Percentiles rank a stretch among this genome's conserved stretches.
phyloP scores from a whole-genome alignment of 2,113 vertebrate species.

The Nannospalax galili region DNA sequence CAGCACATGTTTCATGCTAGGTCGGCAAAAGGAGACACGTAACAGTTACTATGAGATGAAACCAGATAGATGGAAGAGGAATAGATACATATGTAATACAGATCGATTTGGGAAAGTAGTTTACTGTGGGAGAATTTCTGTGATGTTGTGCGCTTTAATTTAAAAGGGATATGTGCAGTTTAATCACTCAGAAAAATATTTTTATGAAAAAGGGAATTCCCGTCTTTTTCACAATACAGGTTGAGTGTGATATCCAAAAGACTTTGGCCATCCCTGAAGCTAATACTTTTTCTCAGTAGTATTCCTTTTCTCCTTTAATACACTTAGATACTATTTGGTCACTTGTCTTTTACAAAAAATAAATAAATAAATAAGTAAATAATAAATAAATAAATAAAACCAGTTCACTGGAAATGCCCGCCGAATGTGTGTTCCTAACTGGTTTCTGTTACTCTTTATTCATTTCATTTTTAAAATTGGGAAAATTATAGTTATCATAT shows the following conservation, averaged over 20 bases:
- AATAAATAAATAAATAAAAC: not conserved
- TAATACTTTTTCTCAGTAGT: not conserved
- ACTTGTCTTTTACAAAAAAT: slow-evolving; percentile 30
- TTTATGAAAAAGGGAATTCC: not conserved
- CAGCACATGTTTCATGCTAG: not conserved
- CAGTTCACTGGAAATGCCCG: not conserved
- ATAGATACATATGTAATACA: not conserved
- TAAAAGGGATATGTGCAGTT: too few species aligned
- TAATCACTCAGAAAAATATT: not conserved
- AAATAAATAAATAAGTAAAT: not conserved
- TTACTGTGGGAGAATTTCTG: not conserved
- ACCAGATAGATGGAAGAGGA: not conserved
- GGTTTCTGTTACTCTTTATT: not conserved
- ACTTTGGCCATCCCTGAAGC: not conserved
- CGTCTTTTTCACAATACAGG: not conserved
- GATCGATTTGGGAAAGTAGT: not conserved
- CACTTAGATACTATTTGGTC: not conserved
- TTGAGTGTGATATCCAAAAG: not conserved
- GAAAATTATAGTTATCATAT: too few species aligned
- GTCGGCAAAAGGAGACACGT: not conserved
- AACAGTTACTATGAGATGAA: not conserved
- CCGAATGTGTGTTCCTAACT: not conserved
- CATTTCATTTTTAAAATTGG: not conserved
- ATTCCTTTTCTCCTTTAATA: not conserved
- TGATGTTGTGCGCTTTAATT: not conserved